These are phyloP conservation scores for Odontophorus gujanensis DNA, from an alignment of 2,113 vertebrate genomes.

Conservation along the genomic window DNA sequence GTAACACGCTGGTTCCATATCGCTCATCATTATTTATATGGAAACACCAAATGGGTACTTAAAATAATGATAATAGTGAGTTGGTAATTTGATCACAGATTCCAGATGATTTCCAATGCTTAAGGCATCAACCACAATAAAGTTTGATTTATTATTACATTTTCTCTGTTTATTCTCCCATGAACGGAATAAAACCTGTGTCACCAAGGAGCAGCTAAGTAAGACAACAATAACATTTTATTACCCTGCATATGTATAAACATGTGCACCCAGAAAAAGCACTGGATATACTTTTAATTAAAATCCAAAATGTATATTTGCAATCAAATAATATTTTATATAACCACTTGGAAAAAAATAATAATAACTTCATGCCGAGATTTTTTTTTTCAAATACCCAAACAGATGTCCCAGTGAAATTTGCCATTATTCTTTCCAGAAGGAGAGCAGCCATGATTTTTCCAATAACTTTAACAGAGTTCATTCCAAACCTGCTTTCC, in stretches of 20 bases:
- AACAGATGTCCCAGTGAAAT: conserved; percentile 35
- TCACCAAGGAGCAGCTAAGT: background rate
- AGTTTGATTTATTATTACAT: conserved; percentile 22
- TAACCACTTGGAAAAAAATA: background rate
- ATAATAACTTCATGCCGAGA: background rate
- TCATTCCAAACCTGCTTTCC: conserved; percentile 26
- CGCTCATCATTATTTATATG: conserved; percentile 17
- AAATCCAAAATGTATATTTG: conserved; percentile 5
- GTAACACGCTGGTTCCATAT: background rate
- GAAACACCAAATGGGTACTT: conserved; percentile 19
- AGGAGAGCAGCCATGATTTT: conserved; percentile 18
- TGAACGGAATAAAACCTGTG: conserved; percentile 11
- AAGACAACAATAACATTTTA: background rate
- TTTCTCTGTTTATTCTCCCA: background rate
- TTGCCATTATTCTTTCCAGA: conserved; percentile 47
- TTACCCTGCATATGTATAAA: background rate
- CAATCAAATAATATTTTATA: background rate
- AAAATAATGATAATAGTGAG: conserved; percentile 22
- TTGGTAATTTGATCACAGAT: conserved; percentile 30
- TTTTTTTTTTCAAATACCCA: background rate
- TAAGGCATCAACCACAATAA: conserved; percentile 26
- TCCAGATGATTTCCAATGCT: conserved; percentile 46
- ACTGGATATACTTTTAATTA: background rate
- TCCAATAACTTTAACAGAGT: conserved; percentile 51
- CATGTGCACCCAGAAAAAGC: background rate